phyloP scores from a whole-genome alignment of 2,888 invertebrate genomes.

The Globia sparganii region DNA sequence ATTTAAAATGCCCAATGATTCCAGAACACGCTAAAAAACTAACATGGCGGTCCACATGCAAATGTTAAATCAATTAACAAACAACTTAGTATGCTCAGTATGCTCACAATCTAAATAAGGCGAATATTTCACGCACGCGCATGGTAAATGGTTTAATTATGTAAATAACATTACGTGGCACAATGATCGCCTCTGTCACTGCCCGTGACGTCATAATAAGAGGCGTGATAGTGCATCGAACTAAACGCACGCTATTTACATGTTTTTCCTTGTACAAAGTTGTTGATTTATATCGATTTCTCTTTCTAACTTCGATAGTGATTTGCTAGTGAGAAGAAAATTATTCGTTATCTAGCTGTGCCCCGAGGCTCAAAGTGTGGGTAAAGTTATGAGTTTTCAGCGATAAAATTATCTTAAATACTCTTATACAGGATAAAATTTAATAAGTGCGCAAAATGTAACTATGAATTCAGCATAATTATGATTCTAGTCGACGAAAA shows the following conservation, averaged over 20 bases:
- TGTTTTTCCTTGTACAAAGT: slow-evolving; percentile 42
- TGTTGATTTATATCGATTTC: slow-evolving; percentile 59
- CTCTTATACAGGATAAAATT: no score
- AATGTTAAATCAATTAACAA: slow-evolving; percentile 34
- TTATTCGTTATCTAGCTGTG: slow-evolving; percentile 6
- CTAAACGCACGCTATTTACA: slow-evolving; percentile 59
- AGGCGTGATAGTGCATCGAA: slow-evolving; percentile 51
- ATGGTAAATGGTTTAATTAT: slow-evolving; percentile 50
- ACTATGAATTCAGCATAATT: no score
- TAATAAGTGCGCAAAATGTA: no score
- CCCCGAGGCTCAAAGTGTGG: not conserved
- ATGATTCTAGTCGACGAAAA: no score
- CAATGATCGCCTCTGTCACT: slow-evolving; percentile 36
- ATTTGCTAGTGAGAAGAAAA: slow-evolving; percentile 49
- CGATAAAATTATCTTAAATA: not conserved
- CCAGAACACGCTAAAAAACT: not conserved
- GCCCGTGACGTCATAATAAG: slow-evolving; percentile 46
- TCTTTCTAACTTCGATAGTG: slow-evolving; percentile 42
- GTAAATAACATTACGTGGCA: slow-evolving; percentile 48
- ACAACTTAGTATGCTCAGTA: slow-evolving; percentile 9
- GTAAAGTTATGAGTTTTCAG: slow-evolving; percentile 20
- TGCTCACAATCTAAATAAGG: slow-evolving; percentile 44
- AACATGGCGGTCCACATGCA: slow-evolving; percentile 34
- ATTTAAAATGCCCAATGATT: not conserved
- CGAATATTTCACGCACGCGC: slow-evolving; percentile 35